phyloP scores from a whole-genome alignment of 92 coral and sea anemone genomes.

The Palythoa grandis region DNA sequence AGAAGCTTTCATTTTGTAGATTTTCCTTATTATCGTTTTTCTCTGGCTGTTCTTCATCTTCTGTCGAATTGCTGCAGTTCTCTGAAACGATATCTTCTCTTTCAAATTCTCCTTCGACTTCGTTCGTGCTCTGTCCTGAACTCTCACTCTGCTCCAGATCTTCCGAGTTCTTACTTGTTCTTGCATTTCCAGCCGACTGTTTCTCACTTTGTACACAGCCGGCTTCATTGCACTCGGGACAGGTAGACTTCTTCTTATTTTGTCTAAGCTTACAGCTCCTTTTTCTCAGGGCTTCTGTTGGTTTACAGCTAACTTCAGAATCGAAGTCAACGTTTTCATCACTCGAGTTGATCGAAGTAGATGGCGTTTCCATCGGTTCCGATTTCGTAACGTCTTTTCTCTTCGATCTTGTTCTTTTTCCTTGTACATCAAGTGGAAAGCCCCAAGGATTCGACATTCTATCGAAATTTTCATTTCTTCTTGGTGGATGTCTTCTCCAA shows the following conservation, averaged over 20 bases:
- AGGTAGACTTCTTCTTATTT: neutral
- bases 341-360: neutral
- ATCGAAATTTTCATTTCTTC: neutral
- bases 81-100: neutral
- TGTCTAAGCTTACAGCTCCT: neutral
- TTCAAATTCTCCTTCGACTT: neutral
- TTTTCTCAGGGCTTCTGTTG: neutral
- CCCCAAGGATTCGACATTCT: neutral
- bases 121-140: neutral
- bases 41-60: neutral
- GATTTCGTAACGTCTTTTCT: neutral
- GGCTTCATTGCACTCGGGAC: neutral
- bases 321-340: neutral
- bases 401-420: neutral
- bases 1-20: neutral
- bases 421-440: constrained; percentile 19
- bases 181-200: neutral
- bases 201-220: neutral
- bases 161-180: neutral
- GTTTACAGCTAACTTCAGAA: neutral
- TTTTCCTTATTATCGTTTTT: neutral
- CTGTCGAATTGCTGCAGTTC: neutral
- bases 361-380: neutral
- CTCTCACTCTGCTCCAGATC: neutral
- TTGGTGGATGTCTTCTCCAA: neutral